Base-by-base conservation (phyloP, 1,140 invertebrate species). In the Schlechtendalia chinensis region DNA sequence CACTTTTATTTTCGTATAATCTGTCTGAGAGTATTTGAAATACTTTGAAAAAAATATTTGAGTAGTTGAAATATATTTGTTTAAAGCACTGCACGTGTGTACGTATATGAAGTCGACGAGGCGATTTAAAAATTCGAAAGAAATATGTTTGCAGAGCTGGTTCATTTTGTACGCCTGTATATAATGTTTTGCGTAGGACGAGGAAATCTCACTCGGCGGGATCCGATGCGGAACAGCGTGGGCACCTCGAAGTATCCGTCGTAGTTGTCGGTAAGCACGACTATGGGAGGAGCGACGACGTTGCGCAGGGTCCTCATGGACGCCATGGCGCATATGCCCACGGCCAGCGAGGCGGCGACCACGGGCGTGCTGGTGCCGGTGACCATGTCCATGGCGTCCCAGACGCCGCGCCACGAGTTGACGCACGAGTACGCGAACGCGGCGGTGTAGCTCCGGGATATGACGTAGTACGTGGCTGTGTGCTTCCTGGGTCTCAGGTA, bases 401-500 rank as follows among this genome's bases (percentile, higher is more conserved):
- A 96, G 12, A 91, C 89, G 0, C 94, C 93, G 1, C 93, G 88
- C 93, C 93, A 96, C 32, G 92, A 91, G 84, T 93, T 94, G 11
- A 95, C 93, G 84, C 93, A 94, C 53, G 90, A 90, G 80, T 93
- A 89, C 0, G 90, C 92, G 83, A 91, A 94, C 65, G 91, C 84
- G 72, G 88, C 88, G 4, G 94, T 94, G 84, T 94, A 95, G 17
- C 91, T 65, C 17, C 93, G 87, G 22, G 93, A 94, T 16, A 89
- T 86, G 32, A 91, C 83, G 82, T 93, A 93, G 84, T 90, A 94
- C 47, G 89, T 87, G 19, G 93, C 85, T 24, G 91, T 85, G 61
- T 72, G 69, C 39, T 88, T 88, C 81, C 93, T 90, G 5, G 92
- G 91, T 84, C 91, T 88, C 6, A 93, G 86, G 19, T 87, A 82